These are phyloP conservation scores for Nycticryphes semicollaris DNA, from an alignment of 2,113 vertebrate genomes.

Conservation along the genomic window DNA sequence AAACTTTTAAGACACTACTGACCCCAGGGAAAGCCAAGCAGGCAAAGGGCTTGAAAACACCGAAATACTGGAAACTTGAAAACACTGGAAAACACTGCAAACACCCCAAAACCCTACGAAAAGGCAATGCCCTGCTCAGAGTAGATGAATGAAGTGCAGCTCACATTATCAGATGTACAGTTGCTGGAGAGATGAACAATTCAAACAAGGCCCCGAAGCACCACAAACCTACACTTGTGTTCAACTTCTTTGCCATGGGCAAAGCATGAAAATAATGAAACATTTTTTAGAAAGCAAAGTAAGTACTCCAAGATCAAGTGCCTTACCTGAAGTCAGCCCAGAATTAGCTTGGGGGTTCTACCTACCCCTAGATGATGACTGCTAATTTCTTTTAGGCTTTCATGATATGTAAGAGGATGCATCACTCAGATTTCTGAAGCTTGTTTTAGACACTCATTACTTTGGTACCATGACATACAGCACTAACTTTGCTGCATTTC, in stretches of 20 bases:
- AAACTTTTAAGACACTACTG: background rate
- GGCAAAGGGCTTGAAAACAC: background rate
- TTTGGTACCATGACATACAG: background rate
- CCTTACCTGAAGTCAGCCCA: background rate
- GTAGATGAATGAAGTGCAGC: background rate
- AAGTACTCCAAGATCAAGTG: background rate
- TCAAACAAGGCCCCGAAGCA: background rate
- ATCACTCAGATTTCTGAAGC: background rate
- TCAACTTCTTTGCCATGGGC: background rate
- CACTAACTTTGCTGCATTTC: background rate
- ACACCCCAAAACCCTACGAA: background rate
- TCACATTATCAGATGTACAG: background rate
- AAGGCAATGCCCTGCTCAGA: background rate
- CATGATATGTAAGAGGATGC: background rate
- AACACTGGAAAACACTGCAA: background rate
- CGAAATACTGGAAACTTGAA: too few relatives aligned
- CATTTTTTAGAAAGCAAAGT: background rate
- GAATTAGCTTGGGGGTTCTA: background rate
- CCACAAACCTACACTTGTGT: background rate
- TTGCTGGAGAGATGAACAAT: background rate
- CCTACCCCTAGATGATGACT: background rate
- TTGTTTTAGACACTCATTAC: background rate
- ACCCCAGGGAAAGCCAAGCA: background rate
- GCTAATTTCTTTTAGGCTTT: background rate
- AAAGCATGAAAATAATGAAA: background rate